Evolutionary conservation across 2,888 invertebrate genomes (phyloP), one percentile per base, ranked within the genome.

Genomic region (Pelosia muscerda): DNA sequence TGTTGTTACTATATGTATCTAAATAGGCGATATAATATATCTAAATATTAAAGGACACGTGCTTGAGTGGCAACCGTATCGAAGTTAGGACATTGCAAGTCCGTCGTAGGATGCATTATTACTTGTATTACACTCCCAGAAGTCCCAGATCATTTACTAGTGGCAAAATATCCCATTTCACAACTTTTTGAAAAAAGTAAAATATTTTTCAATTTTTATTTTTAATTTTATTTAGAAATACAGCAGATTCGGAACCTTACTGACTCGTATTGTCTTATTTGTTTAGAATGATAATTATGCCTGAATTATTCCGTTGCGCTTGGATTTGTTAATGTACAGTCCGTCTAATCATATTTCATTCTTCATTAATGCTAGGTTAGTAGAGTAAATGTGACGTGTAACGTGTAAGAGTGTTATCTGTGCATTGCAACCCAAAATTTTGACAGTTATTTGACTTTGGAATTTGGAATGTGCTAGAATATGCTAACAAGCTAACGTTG

Each of bases 401-500:
- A 49, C 19, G n/a, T 49, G 49, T 49, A 42, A 42, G 19, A 19
- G 42, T 42, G 15, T 15, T 42, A 49, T 8, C 49, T 49, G 6
- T 49, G 49, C 49, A 49, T 19, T n/a, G 19, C n/a, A 49, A 49
- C 9, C 9, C 49, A 1, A n/a, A 49, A 19, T 49, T 19, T 19
- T 49, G 19, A 49, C 49, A 49, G 49, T 49, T 49, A n/a, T 49
- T 49, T n/a, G 49, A 49, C 1, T 49, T 49, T 49, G 49, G 49
- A 49, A 49, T 49, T 49, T 49, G 49, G 49, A 49, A 49, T 49
- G 8, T n/a, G 49, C 49, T 49, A 49, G n/a, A 42, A 42, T 42
- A 42, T 42, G 49, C 38, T 38, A 38, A 38, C 38, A 2, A 49
- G 49, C n/a, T 49, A 49, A 19, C 49, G n/a, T 49, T n/a, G n/a